Base-by-base conservation (phyloP, 2,113 vertebrate species). In the Boleophthalmus pectinirostris region DNA sequence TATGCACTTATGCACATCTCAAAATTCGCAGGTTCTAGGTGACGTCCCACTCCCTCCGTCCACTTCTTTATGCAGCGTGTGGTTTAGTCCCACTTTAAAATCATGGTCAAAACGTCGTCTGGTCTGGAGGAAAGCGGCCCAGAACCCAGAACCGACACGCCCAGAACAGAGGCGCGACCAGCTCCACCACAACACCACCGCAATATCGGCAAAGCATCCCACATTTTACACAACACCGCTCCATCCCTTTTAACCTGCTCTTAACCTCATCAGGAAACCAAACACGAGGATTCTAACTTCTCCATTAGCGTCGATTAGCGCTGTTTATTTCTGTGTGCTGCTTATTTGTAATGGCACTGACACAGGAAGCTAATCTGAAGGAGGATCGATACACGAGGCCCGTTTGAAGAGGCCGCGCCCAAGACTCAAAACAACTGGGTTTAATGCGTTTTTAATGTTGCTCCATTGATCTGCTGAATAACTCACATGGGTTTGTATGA, bases 371-470 rank as follows among this genome's bases (percentile, higher is more conserved):
- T 13, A 5, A 64, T n/a, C 33, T 12, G 9, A 43, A 63, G 20
- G 29, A 20, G 33, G 12, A 64, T 64, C 61, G 12, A 64, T 64
- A 64, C 61, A 64, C 2, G 25, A 6, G 14, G 15, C 23, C 5
- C 8, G 18, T 29, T 16, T 8, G 57, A 20, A 24, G 24, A 29
- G 24, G 60, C 60, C 60, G 29, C 60, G 16, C 29, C 60, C 60
- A 24, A 33, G 29, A 64, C 33, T n/a, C 56, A 20, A n/a, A 38
- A 64, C 61, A 64, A 64, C 29, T 10, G 61, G 8, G 16, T 38
- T 70, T 85, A 85, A 85, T 81, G 86, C 33, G 35, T 29, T 69
- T 82, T 85, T 82, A 84, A 80, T 82, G 70, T 65, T 56, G 65
- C 68, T 49, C 69, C 73, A 86, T 82, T 68, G 77, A 86, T 81